Evolutionary conservation across 2,888 invertebrate genomes (phyloP).

Genomic region (Aphodius granarius): DNA sequence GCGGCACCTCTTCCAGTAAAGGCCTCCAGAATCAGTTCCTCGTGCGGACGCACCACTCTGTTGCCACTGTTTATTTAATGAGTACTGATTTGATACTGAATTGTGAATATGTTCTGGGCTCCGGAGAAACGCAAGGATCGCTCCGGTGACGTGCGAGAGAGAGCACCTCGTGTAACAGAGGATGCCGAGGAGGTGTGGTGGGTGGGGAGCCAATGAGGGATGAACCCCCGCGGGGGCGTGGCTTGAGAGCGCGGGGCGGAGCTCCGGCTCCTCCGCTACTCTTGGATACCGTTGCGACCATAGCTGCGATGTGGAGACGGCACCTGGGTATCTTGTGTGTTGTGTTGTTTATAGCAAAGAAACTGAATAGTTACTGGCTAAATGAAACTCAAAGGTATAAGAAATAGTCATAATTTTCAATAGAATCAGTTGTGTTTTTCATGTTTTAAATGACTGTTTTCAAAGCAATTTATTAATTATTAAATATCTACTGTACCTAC

Average conservation of each 20-base stretch:
- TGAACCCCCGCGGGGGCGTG: constrained; percentile 41
- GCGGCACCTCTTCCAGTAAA: constrained; percentile 23
- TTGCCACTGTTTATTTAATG: constrained; percentile 56
- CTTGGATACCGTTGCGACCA: background rate
- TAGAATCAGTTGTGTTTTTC: background rate
- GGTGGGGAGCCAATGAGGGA: constrained; percentile 49
- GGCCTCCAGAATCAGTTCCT: constrained; percentile 42
- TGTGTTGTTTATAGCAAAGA: background rate
- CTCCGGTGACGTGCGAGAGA: constrained; percentile 47
- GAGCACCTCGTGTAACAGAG: constrained; percentile 44
- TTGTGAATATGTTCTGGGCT: constrained; percentile 54
- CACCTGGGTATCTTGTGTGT: background rate
- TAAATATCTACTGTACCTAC: background rate
- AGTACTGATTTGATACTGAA: constrained; percentile 58
- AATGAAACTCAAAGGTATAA: background rate
- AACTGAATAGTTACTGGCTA: background rate
- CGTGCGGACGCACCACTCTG: constrained; percentile 22
- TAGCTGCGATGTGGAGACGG: background rate
- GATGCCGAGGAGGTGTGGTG: constrained; percentile 31
- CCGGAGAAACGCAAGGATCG: constrained; percentile 45
- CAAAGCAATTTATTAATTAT: background rate
- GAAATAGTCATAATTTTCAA: background rate
- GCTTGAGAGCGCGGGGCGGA: constrained; percentile 5
- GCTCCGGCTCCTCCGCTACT: background rate
- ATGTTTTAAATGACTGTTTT: too few species aligned